Conservation (phyloP, 1,140 invertebrate species). For the Drosophila takahashii region DNA sequence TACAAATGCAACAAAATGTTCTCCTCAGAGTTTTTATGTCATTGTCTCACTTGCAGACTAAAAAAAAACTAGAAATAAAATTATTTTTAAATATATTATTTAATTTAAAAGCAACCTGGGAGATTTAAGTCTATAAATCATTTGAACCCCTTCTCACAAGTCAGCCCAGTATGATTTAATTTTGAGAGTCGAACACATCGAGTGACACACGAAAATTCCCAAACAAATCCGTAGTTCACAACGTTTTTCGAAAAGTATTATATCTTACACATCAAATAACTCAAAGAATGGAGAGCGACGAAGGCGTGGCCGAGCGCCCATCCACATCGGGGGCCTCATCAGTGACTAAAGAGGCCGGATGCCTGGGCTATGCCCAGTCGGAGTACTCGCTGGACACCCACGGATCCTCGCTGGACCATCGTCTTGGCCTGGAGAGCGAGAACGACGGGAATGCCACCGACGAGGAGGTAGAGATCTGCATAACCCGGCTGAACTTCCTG, state of each 20-base stretch:
- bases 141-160: no score
- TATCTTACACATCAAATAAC: no score
- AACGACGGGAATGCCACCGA: constrained; percentile 19
- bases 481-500: constrained; percentile 1
- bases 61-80: not conserved
- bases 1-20: constrained; percentile 80
- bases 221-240: not conserved
- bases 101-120: no score
- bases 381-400: constrained; percentile 11
- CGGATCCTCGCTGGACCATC: not conserved
- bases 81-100: no score
- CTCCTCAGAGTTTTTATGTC: constrained; percentile 50
- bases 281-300: not conserved
- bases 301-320: not conserved
- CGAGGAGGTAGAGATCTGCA: constrained; percentile 24
- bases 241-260: not conserved
- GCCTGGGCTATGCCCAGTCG: constrained; percentile 12
- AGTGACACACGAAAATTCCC: not conserved
- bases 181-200: not conserved
- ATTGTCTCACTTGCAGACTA: constrained; percentile 36
- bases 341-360: not conserved
- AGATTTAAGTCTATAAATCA: no score
- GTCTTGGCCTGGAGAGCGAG: not conserved
- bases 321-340: not conserved
- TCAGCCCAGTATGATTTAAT: not conserved